A percentile compares a stretch with the other conserved stretches of the same genome.
Evolutionary conservation across 2,888 invertebrate species (phyloP).

Genomic region (Thecocarcelia acutangulata): DNA sequence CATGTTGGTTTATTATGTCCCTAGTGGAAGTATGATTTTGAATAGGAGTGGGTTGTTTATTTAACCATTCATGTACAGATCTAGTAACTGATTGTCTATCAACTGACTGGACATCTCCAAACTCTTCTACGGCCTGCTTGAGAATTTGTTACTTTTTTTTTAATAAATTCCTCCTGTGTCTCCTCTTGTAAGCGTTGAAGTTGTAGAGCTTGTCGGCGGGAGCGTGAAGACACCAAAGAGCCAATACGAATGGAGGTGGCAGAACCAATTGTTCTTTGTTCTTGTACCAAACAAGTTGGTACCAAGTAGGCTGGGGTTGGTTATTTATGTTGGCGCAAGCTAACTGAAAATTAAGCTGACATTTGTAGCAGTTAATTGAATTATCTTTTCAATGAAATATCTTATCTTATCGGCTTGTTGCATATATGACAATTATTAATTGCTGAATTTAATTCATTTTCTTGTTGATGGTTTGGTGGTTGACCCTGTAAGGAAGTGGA

Average conservation of each 20-base stretch:
- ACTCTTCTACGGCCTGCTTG: not conserved
- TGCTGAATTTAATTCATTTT: not conserved
- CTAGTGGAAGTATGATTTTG: no score
- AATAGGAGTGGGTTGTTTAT: constrained; percentile 3
- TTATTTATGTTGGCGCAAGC: no score
- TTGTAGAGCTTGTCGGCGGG: constrained; percentile 6
- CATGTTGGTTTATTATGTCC: no score
- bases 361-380: constrained; percentile 21
- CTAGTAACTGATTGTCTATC: no score
- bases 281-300: not conserved
- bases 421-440: constrained; percentile 23
- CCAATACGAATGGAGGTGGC: constrained; percentile 13
- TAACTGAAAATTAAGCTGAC: not conserved
- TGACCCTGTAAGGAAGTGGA: constrained; percentile 41
- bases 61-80: constrained; percentile 29
- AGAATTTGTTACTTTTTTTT: constrained; percentile 27
- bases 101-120: not conserved
- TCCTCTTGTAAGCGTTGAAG: constrained; percentile 27
- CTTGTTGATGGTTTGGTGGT: constrained; percentile 21
- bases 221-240: constrained; percentile 20
- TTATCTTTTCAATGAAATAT: no score
- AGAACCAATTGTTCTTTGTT: not conserved
- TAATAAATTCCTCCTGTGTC: constrained; percentile 23
- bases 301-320: not conserved
- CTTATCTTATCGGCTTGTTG: constrained; percentile 1